These are phyloP conservation scores for Pollenia labialis DNA, from an alignment of 2,888 invertebrate species.

Conservation along the genomic window DNA sequence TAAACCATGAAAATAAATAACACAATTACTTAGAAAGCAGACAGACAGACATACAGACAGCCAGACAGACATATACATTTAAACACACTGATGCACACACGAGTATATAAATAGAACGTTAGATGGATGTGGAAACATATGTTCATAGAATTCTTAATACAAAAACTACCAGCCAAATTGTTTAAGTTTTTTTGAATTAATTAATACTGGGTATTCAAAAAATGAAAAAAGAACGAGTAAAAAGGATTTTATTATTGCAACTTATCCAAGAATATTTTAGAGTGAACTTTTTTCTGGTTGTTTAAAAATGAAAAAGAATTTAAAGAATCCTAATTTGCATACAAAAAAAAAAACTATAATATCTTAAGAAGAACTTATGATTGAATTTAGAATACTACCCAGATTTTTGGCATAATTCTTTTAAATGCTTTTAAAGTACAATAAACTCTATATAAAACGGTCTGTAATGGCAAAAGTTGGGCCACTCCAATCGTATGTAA, in stretches of 20 bases:
- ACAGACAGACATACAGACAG: background rate
- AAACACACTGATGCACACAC: background rate
- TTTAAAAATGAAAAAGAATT: background rate
- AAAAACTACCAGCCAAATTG: constrained; percentile 39
- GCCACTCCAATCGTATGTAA: too few relatives aligned
- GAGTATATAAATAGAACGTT: background rate
- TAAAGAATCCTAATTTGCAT: background rate
- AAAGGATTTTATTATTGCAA: background rate
- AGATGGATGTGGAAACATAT: constrained; percentile 53
- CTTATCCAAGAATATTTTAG: background rate
- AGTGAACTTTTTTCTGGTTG: background rate
- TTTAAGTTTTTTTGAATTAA: constrained; percentile 53
- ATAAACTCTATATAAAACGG: too few relatives aligned
- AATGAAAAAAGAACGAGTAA: background rate
- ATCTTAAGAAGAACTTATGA: too few relatives aligned
- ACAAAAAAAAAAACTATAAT: background rate
- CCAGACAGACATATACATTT: background rate
- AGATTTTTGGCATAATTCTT: too few relatives aligned
- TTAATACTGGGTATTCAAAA: constrained; percentile 33
- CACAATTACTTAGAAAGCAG: constrained; percentile 41
- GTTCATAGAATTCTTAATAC: constrained; percentile 31
- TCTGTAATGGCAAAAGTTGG: too few relatives aligned
- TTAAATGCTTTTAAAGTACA: too few relatives aligned
- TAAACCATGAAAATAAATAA: constrained; percentile 70
- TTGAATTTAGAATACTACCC: too few relatives aligned